Evolutionary conservation across 2,113 vertebrate genomes (phyloP).

Genomic region (crab-eating macaque (Macaca fascicularis)): DNA sequence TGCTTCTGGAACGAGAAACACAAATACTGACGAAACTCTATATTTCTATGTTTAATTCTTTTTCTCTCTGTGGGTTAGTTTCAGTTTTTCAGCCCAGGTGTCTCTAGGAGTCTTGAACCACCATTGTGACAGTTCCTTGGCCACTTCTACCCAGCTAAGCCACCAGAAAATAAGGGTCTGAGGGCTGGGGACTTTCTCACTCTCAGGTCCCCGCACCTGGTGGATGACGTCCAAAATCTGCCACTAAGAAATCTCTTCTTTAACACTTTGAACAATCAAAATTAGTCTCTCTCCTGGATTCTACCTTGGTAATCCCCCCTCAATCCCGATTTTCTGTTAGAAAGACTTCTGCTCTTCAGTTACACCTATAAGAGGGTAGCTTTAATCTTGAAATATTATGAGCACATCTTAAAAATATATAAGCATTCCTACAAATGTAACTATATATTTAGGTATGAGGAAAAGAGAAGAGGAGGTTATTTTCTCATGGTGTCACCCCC

Average conservation of each 20-base stretch:
- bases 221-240: not conserved
- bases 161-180: not conserved
- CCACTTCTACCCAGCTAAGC: not conserved
- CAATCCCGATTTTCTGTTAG: not conserved
- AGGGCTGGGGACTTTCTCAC: not conserved
- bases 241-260: not conserved
- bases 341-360: not conserved
- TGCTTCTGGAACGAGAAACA: not conserved
- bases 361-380: not conserved
- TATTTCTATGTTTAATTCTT: not conserved
- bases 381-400: not conserved
- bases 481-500: not conserved
- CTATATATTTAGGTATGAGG: not conserved
- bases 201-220: not conserved
- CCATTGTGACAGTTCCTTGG: not conserved
- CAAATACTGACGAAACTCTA: not conserved
- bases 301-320: not conserved
- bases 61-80: not conserved
- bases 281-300: not conserved
- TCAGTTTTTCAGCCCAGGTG: not conserved
- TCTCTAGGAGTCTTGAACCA: not conserved
- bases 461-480: not conserved
- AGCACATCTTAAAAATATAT: not conserved
- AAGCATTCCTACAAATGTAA: not conserved
- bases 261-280: not conserved